Evolutionary conservation across 2,888 invertebrate genomes (phyloP).

Genomic region (Phlogophora meticulosa): DNA sequence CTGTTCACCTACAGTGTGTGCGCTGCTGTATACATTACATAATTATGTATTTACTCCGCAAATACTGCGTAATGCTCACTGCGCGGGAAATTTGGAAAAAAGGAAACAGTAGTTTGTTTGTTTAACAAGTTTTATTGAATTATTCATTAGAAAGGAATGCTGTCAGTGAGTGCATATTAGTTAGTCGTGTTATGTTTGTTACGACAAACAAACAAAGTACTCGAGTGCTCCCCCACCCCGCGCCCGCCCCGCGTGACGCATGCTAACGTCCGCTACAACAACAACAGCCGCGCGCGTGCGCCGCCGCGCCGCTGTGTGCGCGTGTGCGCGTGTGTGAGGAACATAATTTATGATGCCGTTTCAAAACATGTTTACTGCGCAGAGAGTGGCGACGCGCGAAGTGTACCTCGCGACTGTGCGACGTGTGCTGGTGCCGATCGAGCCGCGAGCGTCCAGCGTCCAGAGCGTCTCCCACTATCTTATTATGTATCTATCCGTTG

Average conservation of each 20-base stretch:
- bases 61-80: slow-evolving; percentile 5
- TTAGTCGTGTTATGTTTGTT: slow-evolving; percentile 12
- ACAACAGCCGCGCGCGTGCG: slow-evolving; percentile 14
- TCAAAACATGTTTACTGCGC: slow-evolving; percentile 55
- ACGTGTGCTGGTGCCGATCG: neutral
- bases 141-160: slow-evolving; percentile 50
- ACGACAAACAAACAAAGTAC: slow-evolving; percentile 40
- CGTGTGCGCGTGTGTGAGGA: slow-evolving; percentile 33
- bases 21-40: slow-evolving; percentile 4
- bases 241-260: slow-evolving; percentile 30
- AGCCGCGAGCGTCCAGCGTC: too few relatives aligned
- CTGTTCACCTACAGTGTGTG: slow-evolving; percentile 6
- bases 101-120: slow-evolving; percentile 36
- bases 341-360: slow-evolving; percentile 39
- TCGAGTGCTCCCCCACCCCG: neutral
- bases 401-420: neutral
- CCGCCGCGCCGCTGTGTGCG: slow-evolving; percentile 9
- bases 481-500: slow-evolving; percentile 13
- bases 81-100: slow-evolving; percentile 11
- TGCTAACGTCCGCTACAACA: slow-evolving; percentile 23
- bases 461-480: neutral
- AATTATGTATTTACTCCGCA: slow-evolving; percentile 19
- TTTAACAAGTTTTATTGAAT: slow-evolving; percentile 45
- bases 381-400: neutral
- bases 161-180: slow-evolving; percentile 24